A percentile compares a stretch with the other conserved stretches of the same genome.
Conservation (phyloP, 2,797 vertebrate species). For the Acanthis flammea region DNA sequence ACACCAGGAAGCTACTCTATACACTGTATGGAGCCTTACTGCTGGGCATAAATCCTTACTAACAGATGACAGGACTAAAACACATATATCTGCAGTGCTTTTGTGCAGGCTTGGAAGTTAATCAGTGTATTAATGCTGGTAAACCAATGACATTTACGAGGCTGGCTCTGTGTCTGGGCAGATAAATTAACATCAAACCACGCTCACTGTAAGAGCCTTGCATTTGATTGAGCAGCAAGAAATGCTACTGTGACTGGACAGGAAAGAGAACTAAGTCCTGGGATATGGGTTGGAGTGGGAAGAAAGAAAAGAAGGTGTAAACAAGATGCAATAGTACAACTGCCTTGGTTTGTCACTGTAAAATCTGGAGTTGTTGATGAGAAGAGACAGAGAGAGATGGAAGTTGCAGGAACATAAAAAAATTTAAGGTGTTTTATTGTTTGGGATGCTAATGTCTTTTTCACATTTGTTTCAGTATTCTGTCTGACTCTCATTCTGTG, state of each 20-base stretch:
- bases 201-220: background rate
- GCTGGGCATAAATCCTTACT: background rate
- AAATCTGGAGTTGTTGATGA: background rate
- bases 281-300: accelerated
- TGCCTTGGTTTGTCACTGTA: background rate
- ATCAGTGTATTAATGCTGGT: background rate
- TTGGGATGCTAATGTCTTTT: background rate
- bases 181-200: slow-evolving; percentile 19
- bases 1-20: background rate
- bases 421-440: background rate
- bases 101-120: background rate
- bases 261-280: background rate
- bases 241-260: background rate
- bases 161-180: background rate
- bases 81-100: background rate
- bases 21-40: background rate
- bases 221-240: slow-evolving; percentile 2
- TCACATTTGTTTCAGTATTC: background rate
- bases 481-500: background rate
- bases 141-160: background rate
- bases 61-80: background rate
- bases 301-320: background rate
- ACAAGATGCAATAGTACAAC: background rate
- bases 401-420: background rate
- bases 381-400: background rate